Conservation (phyloP, 2,113 vertebrate species). For the Mohoua ochrocephala region DNA sequence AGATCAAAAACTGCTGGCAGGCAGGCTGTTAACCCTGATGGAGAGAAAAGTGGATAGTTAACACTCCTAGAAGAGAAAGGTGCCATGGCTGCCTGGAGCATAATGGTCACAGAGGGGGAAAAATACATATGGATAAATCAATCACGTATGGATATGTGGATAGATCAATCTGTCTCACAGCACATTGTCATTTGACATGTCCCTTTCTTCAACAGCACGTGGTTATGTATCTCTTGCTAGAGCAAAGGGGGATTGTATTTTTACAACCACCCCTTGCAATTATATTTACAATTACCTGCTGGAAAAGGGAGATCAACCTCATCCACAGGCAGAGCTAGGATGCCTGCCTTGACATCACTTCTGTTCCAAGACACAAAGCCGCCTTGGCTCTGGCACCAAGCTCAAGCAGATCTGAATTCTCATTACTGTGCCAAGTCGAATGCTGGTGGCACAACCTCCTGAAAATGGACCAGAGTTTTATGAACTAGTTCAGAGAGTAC, state of each 20-base stretch:
- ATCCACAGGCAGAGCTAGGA: background rate
- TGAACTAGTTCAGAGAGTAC: background rate
- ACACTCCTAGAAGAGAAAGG: background rate
- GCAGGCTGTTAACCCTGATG: background rate
- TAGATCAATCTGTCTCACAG: background rate
- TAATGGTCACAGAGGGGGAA: background rate
- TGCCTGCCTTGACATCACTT: background rate
- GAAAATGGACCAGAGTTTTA: background rate
- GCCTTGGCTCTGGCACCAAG: background rate
- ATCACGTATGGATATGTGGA: too few species aligned
- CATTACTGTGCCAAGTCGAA: background rate
- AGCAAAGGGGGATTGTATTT: background rate
- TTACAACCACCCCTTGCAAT: background rate
- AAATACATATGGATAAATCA: background rate
- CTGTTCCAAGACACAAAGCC: background rate
- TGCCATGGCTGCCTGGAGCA: background rate
- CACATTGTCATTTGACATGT: background rate
- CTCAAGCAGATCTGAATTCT: background rate
- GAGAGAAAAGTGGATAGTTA: background rate
- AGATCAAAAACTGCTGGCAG: background rate
- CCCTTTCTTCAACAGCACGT: background rate
- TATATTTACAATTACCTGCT: background rate
- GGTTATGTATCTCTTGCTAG: background rate
- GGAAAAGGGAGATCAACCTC: background rate
- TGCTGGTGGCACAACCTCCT: fast-evolving